These are phyloP conservation scores for Parazoanthus darwini DNA, from an alignment of 92 coral and sea anemone species.

Conservation along the genomic window DNA sequence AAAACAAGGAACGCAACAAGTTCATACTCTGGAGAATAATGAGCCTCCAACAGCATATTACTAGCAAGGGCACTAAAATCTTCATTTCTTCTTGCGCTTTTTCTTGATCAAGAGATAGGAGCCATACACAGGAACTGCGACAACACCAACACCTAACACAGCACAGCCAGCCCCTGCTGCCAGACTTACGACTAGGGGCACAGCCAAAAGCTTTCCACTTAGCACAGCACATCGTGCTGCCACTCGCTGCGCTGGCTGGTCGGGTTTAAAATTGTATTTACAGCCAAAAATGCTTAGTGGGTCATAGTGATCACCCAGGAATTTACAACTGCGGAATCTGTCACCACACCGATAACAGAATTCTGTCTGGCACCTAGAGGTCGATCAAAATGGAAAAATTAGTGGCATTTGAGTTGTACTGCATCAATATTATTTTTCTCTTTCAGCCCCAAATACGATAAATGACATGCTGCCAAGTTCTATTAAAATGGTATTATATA, in stretches of 20 bases:
- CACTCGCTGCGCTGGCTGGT: constrained; percentile 73
- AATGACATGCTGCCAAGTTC: too few relatives aligned
- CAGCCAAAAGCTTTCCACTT: constrained; percentile 65
- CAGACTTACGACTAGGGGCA: constrained; percentile 72
- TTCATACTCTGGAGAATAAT: too few relatives aligned
- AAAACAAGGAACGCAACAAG: too few relatives aligned
- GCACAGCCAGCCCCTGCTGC: constrained; percentile 80
- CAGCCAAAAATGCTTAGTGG: constrained; percentile 83
- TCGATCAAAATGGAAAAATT: neutral
- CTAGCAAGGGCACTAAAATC: neutral
- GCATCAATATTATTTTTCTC: too few relatives aligned
- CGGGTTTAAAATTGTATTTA: constrained; percentile 82
- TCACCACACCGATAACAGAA: constrained; percentile 87
- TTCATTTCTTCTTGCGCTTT: constrained; percentile 43
- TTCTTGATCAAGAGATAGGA: constrained; percentile 75
- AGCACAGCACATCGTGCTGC: constrained; percentile 77
- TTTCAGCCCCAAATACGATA: too few relatives aligned
- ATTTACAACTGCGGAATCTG: constrained; percentile 69
- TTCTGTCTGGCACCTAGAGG: constrained; percentile 78
- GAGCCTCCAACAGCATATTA: neutral
- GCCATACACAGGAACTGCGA: constrained; percentile 76
- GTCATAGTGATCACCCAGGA: constrained; percentile 87
- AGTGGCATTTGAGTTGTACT: neutral
- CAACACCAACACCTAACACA: constrained; percentile 70
- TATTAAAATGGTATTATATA: too few relatives aligned